Conservation (phyloP, 2,888 invertebrate species). For the Microdon myrmicae region DNA sequence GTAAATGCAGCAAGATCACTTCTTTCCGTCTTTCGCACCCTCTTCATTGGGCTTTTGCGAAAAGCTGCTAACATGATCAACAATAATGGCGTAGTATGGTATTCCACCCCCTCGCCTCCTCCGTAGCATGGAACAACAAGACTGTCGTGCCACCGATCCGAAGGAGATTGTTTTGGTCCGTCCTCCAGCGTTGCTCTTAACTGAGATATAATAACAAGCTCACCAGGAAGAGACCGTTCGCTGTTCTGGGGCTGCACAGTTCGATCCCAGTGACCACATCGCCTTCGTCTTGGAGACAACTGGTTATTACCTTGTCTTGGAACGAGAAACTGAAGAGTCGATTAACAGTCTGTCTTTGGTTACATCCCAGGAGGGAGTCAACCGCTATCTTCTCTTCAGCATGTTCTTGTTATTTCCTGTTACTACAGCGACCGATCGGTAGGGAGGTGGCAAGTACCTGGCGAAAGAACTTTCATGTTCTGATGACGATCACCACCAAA, state of each 20-base stretch:
- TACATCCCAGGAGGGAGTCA: slow-evolving; percentile 38
- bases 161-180: too few species aligned
- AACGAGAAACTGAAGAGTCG: slow-evolving; percentile 25
- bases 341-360: slow-evolving; percentile 36
- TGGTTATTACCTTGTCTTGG: background rate
- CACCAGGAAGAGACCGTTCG: too few species aligned
- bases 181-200: too few species aligned
- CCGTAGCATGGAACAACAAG: background rate
- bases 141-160: too few species aligned
- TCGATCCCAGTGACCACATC: slow-evolving; percentile 31
- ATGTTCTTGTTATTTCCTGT: slow-evolving; percentile 5
- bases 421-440: too few species aligned
- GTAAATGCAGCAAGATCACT: too few species aligned
- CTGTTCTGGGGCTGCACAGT: slow-evolving; percentile 18
- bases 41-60: background rate
- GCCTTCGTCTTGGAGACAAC: slow-evolving; percentile 33
- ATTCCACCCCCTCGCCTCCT: background rate
- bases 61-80: background rate
- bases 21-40: too few species aligned
- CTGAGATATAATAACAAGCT: too few species aligned
- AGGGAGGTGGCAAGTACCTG: slow-evolving; percentile 12
- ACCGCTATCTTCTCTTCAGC: slow-evolving; percentile 26
- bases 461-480: slow-evolving; percentile 38
- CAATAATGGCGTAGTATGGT: too few species aligned
- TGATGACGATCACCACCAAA: slow-evolving; percentile 17